Evolutionary conservation across 2,888 invertebrate genomes (phyloP).

Genomic region (Lasiommata megera): DNA sequence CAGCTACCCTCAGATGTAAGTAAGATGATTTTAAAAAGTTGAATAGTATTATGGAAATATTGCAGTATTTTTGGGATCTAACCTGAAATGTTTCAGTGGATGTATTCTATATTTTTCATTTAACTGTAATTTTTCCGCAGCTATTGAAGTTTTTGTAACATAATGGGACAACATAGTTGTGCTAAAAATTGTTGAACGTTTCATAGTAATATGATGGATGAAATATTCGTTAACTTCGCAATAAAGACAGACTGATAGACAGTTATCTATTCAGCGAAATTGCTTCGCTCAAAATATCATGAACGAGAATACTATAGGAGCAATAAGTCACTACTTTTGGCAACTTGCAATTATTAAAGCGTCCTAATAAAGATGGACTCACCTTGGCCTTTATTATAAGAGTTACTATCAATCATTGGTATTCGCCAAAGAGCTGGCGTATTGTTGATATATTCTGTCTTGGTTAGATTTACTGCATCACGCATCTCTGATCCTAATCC

Average conservation of each 20-base stretch:
- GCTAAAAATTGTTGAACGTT: not conserved
- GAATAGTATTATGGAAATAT: too few relatives aligned
- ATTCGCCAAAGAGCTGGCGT: constrained; percentile 38
- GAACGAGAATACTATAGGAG: constrained; percentile 13
- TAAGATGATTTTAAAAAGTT: too few relatives aligned
- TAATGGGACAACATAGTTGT: too few relatives aligned
- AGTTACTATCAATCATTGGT: constrained; percentile 64
- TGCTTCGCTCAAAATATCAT: not conserved
- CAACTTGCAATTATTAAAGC: constrained; percentile 54
- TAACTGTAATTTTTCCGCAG: too few relatives aligned
- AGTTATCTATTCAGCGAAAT: not conserved
- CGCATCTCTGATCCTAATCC: constrained; percentile 17
- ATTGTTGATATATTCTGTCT: constrained; percentile 25
- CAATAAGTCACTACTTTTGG: constrained; percentile 57
- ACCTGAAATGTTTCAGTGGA: too few relatives aligned
- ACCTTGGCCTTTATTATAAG: constrained; percentile 59
- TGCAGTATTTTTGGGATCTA: too few relatives aligned
- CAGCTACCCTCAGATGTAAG: too few relatives aligned
- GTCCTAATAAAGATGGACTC: constrained; percentile 61
- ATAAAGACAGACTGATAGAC: not conserved
- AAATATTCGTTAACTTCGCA: not conserved
- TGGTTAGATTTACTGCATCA: constrained; percentile 24
- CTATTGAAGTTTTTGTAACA: too few relatives aligned
- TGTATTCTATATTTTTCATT: too few relatives aligned
- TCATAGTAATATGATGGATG: not conserved